Evolutionary conservation across 1,140 invertebrate genomes (phyloP), one percentile per base, ranked within the genome.

Genomic region (Neocloeon triangulifer): DNA sequence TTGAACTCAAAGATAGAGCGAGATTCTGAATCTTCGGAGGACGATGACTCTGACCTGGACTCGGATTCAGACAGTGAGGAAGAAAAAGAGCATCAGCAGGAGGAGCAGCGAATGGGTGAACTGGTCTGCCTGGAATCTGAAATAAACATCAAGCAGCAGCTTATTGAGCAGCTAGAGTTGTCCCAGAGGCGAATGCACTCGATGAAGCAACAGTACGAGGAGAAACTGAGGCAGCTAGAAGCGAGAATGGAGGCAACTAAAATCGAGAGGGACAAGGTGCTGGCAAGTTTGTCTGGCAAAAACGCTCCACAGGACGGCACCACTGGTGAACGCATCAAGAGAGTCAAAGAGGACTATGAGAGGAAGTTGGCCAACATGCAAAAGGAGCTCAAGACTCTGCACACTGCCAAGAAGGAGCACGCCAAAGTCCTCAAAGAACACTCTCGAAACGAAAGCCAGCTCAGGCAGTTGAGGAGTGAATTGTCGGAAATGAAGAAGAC

Each of bases 141-240:
- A 46, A 92, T 94, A 33, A 81, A 80, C 40, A 74, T 86, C 23
- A 92, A 91, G 52, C 78, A 88, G 41, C 71, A 81, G 30, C 56
- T 97, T 12, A 91, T 97, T 37, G 82, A 94, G 45, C 85, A 95
- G 45, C 51, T 97, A 31, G 91, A 97, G 49, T 52, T 73, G 14
- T 82, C 78, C 8, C 82, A 96, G 48, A 64, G 71, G 27, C 56
- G 82, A 27, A 58, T 95, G 37, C 67, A 78, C 20, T 68, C 73
- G 0, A 73, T 96, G 62, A 69, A 73, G 30, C 66, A 73, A 36
- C 80, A 95, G 43, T 97, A 97, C 54, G 92, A 97, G 53, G 79
- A 89, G 23, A 89, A 96, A 47, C 56, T 98, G n/a, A 56, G 67
- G 22, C 73, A 81, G 28, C 53, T 97, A n/a, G 75, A 84, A 45